These are phyloP conservation scores for Amyelois transitella DNA, from an alignment of 1,140 invertebrate genomes.

Conservation along the genomic window DNA sequence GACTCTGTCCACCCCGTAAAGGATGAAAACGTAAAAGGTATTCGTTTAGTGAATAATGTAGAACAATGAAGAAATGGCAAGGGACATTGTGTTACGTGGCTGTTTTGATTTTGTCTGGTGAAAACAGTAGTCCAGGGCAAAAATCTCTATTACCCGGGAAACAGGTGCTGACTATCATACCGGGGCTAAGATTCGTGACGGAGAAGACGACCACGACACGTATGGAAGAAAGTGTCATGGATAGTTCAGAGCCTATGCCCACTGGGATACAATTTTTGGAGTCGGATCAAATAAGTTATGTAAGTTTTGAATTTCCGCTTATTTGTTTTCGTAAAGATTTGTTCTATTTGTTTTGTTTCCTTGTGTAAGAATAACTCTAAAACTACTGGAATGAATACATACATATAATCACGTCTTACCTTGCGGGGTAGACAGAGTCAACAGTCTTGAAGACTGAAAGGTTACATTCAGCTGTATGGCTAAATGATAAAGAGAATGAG, in stretches of 20 bases:
- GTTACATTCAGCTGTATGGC: too few species aligned
- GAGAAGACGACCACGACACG: neutral
- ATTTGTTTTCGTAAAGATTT: too few species aligned
- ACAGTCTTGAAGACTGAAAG: too few species aligned
- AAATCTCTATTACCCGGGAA: slow-evolving; percentile 12
- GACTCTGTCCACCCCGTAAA: too few species aligned
- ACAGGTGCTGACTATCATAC: slow-evolving; percentile 10
- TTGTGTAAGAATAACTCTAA: too few species aligned
- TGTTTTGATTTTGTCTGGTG: slow-evolving; percentile 6
- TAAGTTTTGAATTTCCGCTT: neutral
- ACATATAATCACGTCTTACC: too few species aligned
- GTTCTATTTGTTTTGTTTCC: too few species aligned
- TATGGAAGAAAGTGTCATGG: neutral
- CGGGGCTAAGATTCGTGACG: slow-evolving; percentile 1
- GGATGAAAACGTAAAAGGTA: too few species aligned
- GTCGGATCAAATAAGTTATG: neutral
- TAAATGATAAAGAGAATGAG: too few species aligned
- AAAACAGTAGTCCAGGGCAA: neutral
- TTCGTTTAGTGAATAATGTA: neutral
- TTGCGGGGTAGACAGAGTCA: too few species aligned
- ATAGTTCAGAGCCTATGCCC: neutral
- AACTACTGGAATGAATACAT: too few species aligned
- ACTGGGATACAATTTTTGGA: neutral
- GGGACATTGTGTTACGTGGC: slow-evolving; percentile 25
- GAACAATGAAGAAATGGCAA: slow-evolving; percentile 38